A percentile compares a stretch with the other conserved stretches of the same genome.
Conservation (phyloP, 2,113 vertebrate genomes). For the Anarrhichthys ocellatus region DNA sequence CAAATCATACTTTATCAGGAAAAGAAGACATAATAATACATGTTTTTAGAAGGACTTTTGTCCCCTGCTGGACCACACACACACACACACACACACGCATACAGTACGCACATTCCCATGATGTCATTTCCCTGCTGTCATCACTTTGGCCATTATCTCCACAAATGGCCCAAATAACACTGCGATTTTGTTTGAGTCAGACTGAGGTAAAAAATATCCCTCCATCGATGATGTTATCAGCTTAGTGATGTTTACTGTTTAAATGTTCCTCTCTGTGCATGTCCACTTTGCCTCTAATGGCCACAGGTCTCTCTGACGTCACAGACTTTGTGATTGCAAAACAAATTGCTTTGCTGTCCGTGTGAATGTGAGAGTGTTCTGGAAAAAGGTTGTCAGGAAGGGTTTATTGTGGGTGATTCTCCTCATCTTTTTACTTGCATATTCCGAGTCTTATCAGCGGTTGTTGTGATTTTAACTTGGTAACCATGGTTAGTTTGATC, state of each 20-base stretch:
- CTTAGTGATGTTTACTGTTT: conserved; percentile 47
- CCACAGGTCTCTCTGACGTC: conserved; percentile 1
- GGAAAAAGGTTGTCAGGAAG: conserved; percentile 59
- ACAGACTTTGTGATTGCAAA: conserved; percentile 6
- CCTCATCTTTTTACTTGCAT: conserved; percentile 30
- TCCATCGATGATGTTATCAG: conserved; percentile 50
- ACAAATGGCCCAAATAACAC: conserved; percentile 44
- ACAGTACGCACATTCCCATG: conserved; percentile 29
- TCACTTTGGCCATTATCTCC: conserved; percentile 52
- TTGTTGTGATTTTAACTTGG: conserved; percentile 54
- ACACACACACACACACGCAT: conserved; percentile 14
- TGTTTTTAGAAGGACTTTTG: conserved; percentile 17
- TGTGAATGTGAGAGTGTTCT: conserved; percentile 32
- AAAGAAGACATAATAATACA: not conserved
- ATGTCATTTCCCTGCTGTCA: conserved; percentile 59
- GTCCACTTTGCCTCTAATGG: conserved; percentile 16
- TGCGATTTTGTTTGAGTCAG: conserved; percentile 49
- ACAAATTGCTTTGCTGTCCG: conserved; percentile 7
- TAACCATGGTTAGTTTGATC: conserved; percentile 50
- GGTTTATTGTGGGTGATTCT: conserved; percentile 20
- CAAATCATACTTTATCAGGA: not conserved
- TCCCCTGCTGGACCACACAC: not conserved
- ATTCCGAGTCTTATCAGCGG: conserved; percentile 31
- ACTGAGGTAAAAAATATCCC: conserved; percentile 53
- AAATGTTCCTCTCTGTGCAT: conserved; percentile 11